phyloP scores from a whole-genome alignment of 1,140 invertebrate genomes.

The Halyomorpha halys region DNA sequence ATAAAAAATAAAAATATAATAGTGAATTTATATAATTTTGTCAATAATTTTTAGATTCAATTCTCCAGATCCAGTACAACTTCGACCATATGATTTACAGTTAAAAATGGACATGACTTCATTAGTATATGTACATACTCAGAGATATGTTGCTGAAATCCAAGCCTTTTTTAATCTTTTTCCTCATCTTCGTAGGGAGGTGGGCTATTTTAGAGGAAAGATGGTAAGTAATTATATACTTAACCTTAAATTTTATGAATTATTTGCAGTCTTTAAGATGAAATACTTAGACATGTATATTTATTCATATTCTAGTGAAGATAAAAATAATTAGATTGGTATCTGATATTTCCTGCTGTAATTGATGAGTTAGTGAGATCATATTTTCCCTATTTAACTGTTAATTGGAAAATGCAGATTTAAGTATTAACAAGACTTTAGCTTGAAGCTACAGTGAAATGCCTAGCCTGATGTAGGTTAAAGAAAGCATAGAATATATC shows the following conservation, averaged over 20 bases:
- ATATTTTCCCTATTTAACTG: no score
- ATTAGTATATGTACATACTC: conserved; percentile 88
- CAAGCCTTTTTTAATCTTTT: conserved; percentile 81
- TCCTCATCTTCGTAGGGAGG: conserved; percentile 57
- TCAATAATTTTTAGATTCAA: conserved; percentile 23
- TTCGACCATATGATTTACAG: conserved; percentile 59
- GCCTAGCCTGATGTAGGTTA: no score
- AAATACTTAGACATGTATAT: no score
- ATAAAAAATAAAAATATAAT: no score
- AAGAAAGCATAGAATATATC: no score
- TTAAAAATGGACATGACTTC: conserved; percentile 74
- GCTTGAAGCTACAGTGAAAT: no score
- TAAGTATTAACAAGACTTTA: no score
- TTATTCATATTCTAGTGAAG: no score
- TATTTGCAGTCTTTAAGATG: background rate
- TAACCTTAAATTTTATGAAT: background rate
- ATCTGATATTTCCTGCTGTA: no score
- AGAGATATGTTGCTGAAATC: conserved; percentile 80
- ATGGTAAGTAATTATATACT: background rate
- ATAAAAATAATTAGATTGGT: no score
- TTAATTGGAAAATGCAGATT: no score
- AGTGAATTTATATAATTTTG: background rate
- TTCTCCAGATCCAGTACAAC: conserved; percentile 37
- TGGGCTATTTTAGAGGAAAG: conserved; percentile 23
- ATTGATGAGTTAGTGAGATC: no score